Percentiles rank a stretch among this genome's conserved stretches.
Evolutionary conservation across 2,888 invertebrate species (phyloP).

Genomic region (Cancer borealis): DNA sequence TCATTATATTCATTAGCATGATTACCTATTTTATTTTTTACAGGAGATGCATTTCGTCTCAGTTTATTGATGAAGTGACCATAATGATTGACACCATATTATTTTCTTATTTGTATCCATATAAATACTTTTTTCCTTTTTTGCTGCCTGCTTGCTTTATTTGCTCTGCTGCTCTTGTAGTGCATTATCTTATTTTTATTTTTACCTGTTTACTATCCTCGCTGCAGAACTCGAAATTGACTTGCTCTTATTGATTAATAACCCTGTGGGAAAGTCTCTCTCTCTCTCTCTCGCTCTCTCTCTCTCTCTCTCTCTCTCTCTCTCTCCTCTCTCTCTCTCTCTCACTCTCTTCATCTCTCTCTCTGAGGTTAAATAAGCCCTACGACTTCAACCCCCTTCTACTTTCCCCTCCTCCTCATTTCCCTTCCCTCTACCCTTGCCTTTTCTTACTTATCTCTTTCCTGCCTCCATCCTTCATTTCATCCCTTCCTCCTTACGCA

Average conservation of each 20-base stretch:
- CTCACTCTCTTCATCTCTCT: slow-evolving; percentile 4
- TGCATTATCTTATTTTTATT: neutral
- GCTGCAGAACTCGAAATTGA: too few relatives aligned
- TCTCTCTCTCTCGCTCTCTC: too few relatives aligned
- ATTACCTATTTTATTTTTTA: neutral
- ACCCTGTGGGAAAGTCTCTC: too few relatives aligned
- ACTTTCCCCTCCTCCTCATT: neutral
- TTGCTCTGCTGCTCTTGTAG: neutral
- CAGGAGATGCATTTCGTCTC: too few relatives aligned
- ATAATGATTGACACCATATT: neutral
- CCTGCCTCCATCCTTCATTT: neutral
- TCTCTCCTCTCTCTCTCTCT: slow-evolving; percentile 29
- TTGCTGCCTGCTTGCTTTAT: neutral
- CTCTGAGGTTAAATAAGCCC: neutral
- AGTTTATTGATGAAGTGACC: too few relatives aligned
- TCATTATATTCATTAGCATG: neutral
- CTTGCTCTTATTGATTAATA: too few relatives aligned
- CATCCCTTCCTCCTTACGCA: neutral
- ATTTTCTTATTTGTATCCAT: neutral
- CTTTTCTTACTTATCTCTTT: neutral
- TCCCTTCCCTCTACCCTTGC: neutral
- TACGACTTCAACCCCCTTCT: too few relatives aligned
- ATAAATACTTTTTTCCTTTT: neutral
- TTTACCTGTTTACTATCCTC: too few relatives aligned
- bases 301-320: slow-evolving; percentile 50